phyloP scores from a whole-genome alignment of 1,140 invertebrate genomes.

The Pseudomyrmex sp. region DNA sequence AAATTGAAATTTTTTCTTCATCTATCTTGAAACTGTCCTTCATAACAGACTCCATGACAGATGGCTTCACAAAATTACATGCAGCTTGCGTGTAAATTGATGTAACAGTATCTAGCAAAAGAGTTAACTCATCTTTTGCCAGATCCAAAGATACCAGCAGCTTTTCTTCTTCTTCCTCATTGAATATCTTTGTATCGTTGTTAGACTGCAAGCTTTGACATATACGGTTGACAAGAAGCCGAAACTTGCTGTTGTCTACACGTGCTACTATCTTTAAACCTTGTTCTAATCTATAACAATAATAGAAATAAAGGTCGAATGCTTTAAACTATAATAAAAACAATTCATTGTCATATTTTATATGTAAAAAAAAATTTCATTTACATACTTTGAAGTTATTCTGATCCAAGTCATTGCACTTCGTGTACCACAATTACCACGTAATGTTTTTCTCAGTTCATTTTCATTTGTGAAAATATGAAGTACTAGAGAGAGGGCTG shows the following conservation, averaged over 20 bases:
- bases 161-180: constrained; percentile 79
- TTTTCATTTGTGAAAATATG: neutral
- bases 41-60: constrained; percentile 74
- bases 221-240: constrained; percentile 78
- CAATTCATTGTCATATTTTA: neutral
- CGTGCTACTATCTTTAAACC: constrained; percentile 74
- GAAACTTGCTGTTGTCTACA: constrained; percentile 81
- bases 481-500: too few relatives aligned
- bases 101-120: constrained; percentile 76
- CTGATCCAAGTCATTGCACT: constrained; percentile 45
- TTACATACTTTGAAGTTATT: constrained; percentile 35
- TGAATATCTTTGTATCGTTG: constrained; percentile 75
- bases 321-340: neutral
- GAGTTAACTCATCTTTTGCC: constrained; percentile 73
- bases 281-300: constrained; percentile 70
- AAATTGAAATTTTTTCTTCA: constrained; percentile 76
- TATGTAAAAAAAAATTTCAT: neutral
- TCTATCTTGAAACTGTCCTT: constrained; percentile 75
- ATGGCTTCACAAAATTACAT: constrained; percentile 75
- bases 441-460: neutral
- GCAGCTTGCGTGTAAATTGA: constrained; percentile 78
- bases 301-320: neutral
- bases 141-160: constrained; percentile 78
- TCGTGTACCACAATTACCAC: neutral
- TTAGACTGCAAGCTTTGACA: constrained; percentile 75